Evolutionary conservation across 1,140 invertebrate species (phyloP), one percentile per base, ranked within the genome.

Genomic region (Lepidurus arcticus): DNA sequence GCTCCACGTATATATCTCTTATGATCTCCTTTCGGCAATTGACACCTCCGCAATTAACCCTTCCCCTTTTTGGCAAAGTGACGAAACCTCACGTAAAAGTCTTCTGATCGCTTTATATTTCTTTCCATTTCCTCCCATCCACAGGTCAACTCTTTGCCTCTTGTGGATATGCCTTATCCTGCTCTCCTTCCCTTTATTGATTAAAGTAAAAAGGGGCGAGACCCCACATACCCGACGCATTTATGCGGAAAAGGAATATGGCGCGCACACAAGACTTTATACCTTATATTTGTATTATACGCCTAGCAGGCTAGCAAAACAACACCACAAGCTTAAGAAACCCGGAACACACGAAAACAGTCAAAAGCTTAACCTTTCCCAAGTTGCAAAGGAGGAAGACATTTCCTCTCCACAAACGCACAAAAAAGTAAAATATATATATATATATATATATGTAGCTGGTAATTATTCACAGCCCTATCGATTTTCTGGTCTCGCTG

Each of bases 401-500:
- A 3, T 34, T 34, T 34, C 4, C 34, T 34, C 34, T 34, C 34
- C 34, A 34, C 34, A 34, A 34, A 34, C n/a, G n/a, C 4, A 34
- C 34, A 34, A 34, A 34, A 2, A 34, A 34, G 0, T 4, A 34
- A 34, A 34, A 34, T 4, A 34, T 34, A 34, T 34, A 2, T 34
- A 34, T 34, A 34, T 34, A 34, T 34, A 3, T 65, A 16, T 65
- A n/a, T 65, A n/a, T 65, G 53, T 65, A 21, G 53, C 53, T 65
- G 53, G 53, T 65, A 65, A 65, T 65, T 65, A 65, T 65, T 65
- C 53, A 65, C 53, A 65, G 53, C 53, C 53, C 16, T 65, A 65
- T 65, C 53, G 53, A 65, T 65, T 65, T 65, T 65, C 53, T 65
- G 53, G 53, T 65, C 53, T 65, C 53, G 53, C 53, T 65, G 53